Conservation (phyloP, 35 echinoderm and acorn worm genomes). For the Chiridota heheva region DNA sequence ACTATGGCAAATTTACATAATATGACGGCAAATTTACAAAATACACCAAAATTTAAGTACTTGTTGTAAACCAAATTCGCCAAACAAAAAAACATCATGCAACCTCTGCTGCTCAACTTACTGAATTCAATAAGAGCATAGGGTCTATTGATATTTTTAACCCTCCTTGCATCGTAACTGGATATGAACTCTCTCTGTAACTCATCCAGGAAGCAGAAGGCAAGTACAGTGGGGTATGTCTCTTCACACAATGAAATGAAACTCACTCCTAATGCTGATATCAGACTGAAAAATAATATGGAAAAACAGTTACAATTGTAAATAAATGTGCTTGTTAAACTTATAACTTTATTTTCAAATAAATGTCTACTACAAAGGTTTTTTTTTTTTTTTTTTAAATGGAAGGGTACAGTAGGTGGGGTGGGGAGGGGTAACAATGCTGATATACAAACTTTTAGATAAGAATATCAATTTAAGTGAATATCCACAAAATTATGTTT, state of each 20-base stretch:
- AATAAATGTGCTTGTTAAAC: not conserved
- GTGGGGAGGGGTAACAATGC: not conserved
- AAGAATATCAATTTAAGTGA: too few relatives aligned
- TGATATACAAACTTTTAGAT: not conserved
- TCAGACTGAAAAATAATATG: conserved; percentile 67
- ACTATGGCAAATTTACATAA: too few relatives aligned
- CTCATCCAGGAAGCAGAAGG: conserved; percentile 97
- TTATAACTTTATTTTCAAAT: not conserved
- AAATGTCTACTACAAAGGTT: too few relatives aligned
- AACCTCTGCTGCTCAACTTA: too few relatives aligned
- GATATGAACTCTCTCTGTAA: conserved; percentile 90
- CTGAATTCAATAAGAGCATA: conserved; percentile 99
- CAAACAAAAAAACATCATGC: too few relatives aligned
- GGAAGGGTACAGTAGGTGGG: not conserved
- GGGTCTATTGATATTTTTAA: conserved; percentile 72
- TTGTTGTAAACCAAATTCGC: too few relatives aligned
- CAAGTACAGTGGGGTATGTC: conserved; percentile 90
- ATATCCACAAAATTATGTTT: too few relatives aligned
- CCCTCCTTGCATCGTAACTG: conserved; percentile 76
- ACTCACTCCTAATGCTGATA: conserved; percentile 89
- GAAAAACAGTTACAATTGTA: not conserved
- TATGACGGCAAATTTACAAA: too few relatives aligned
- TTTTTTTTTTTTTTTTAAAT: not conserved
- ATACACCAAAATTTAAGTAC: too few relatives aligned
- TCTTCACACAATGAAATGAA: conserved; percentile 98